A percentile compares a stretch with the other conserved stretches of the same genome.
These are phyloP conservation scores for Cloeon dipterum DNA, from an alignment of 2,888 invertebrate species.

Conservation along the genomic window DNA sequence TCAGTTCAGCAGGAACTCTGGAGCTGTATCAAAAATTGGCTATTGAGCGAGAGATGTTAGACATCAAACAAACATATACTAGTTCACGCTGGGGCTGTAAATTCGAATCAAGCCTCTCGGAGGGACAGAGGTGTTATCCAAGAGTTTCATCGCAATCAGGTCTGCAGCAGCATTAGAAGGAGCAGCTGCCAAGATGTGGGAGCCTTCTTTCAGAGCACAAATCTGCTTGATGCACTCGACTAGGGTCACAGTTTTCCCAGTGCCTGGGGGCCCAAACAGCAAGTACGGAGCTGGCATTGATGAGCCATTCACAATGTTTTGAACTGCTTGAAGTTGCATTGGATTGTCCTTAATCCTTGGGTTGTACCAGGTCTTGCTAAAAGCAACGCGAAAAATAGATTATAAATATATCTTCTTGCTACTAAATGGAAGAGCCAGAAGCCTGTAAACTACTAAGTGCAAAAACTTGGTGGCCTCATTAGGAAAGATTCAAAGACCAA, in stretches of 20 bases:
- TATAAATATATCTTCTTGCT: no score
- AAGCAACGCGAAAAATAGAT: no score
- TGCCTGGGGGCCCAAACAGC: conserved; percentile 37
- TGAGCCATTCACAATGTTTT: conserved; percentile 18
- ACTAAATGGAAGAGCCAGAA: no score
- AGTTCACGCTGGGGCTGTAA: conserved; percentile 2
- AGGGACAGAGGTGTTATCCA: conserved; percentile 8
- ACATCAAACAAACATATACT: no score
- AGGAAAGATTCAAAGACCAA: no score
- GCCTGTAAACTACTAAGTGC: no score
- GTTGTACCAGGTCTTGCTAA: conserved; percentile 1
- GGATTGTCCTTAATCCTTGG: conserved; percentile 12
- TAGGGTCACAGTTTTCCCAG: conserved; percentile 46
- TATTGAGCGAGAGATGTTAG: conserved; percentile 6
- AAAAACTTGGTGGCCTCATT: no score
- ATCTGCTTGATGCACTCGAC: conserved; percentile 46
- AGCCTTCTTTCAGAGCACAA: conserved; percentile 8
- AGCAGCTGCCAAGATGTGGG: conserved; percentile 35
- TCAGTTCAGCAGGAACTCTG: conserved; percentile 12
- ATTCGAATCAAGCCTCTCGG: conserved; percentile 2
- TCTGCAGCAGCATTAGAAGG: conserved; percentile 52
- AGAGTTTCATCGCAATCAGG: conserved; percentile 28
- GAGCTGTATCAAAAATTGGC: conserved; percentile 9
- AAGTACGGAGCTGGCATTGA: conserved; percentile 23
- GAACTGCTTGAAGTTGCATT: conserved; percentile 22